Conservation (phyloP, 2,888 invertebrate genomes). For the Brachyptera risi region DNA sequence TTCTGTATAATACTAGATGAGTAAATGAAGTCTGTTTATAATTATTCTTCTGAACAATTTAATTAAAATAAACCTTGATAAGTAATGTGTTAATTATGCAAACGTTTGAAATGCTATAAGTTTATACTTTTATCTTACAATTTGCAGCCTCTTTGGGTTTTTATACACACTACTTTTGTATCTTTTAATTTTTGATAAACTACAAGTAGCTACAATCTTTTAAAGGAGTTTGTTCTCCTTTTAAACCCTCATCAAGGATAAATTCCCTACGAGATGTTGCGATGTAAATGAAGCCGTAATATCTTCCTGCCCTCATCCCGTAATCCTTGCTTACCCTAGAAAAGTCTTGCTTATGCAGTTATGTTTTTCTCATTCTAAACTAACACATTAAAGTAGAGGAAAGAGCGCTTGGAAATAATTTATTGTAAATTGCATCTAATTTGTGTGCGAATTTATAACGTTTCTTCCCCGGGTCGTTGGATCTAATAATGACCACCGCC, state of each 20-base stretch:
- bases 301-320: constrained; percentile 8
- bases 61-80: no score
- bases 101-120: background rate
- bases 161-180: constrained; percentile 3
- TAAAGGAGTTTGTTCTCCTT: constrained; percentile 3
- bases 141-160: constrained; percentile 7
- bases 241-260: constrained; percentile 21
- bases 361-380: constrained; percentile 12
- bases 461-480: constrained; percentile 13
- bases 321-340: constrained; percentile 21
- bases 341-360: constrained; percentile 1
- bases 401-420: constrained; percentile 19
- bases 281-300: constrained; percentile 26
- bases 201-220: background rate
- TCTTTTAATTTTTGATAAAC: constrained; percentile 21
- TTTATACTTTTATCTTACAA: constrained; percentile 10
- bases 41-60: no score
- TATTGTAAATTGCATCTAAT: constrained; percentile 23
- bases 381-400: constrained; percentile 18
- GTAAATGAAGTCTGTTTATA: no score
- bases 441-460: constrained; percentile 11
- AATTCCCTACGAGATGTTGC: constrained; percentile 24
- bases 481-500: constrained; percentile 18
- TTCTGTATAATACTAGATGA: no score
- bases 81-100: constrained; percentile 10